Conservation (phyloP, 2,888 invertebrate genomes). For the Patella pellucida region DNA sequence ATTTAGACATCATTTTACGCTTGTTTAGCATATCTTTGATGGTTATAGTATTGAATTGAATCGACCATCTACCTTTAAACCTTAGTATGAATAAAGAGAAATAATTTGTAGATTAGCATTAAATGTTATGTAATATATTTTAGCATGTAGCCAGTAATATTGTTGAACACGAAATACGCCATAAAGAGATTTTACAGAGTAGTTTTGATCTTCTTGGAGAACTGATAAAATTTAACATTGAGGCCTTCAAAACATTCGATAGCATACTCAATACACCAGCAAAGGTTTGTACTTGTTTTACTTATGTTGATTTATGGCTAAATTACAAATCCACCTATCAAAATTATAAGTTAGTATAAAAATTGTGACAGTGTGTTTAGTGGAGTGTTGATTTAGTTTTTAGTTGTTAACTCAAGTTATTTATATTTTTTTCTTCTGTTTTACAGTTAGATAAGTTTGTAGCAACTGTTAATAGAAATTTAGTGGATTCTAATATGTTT, state of each 20-base stretch:
- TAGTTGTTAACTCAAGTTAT: too few species aligned
- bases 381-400: too few species aligned
- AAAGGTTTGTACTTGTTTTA: slow-evolving; percentile 52
- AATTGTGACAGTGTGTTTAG: too few species aligned
- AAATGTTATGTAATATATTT: background rate
- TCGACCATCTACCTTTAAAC: too few species aligned
- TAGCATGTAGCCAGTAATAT: slow-evolving; percentile 71
- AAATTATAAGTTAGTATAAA: too few species aligned
- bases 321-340: too few species aligned
- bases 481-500: slow-evolving; percentile 73
- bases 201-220: slow-evolving; percentile 72
- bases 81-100: too few species aligned
- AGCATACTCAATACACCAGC: slow-evolving; percentile 62
- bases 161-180: slow-evolving; percentile 68
- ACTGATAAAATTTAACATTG: slow-evolving; percentile 72
- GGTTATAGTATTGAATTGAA: too few species aligned
- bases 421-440: slow-evolving; percentile 4
- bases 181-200: slow-evolving; percentile 71
- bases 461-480: slow-evolving; percentile 65
- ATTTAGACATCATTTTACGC: too few species aligned
- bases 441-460: slow-evolving; percentile 68
- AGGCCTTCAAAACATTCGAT: slow-evolving; percentile 70
- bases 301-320: background rate
- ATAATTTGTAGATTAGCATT: too few species aligned
- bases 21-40: too few species aligned